phyloP scores from a whole-genome alignment of 2,113 vertebrate species.

The Anthoscopus minutus region DNA sequence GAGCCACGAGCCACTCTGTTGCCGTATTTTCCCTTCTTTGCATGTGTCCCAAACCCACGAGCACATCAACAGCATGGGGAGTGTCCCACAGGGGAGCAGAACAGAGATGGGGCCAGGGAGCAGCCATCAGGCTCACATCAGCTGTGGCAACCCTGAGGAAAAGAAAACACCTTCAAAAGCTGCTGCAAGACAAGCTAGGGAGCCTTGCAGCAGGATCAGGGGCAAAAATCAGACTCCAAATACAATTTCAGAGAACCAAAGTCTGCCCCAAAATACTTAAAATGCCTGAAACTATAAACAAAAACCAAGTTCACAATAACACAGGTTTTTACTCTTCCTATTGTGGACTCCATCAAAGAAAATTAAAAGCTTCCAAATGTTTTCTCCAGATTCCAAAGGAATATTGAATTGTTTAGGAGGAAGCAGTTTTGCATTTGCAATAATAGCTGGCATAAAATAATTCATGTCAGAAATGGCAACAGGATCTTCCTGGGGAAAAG shows the following conservation, averaged over 20 bases:
- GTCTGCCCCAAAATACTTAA: background rate
- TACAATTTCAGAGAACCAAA: background rate
- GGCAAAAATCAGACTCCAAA: background rate
- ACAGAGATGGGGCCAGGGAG: background rate
- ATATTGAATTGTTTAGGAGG: slow-evolving; percentile 1
- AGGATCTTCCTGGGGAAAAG: slow-evolving; percentile 52
- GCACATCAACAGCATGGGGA: accelerated
- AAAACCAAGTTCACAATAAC: background rate
- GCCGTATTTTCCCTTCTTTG: background rate
- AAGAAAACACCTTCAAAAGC: background rate
- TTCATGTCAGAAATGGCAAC: slow-evolving; percentile 31
- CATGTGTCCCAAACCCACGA: background rate
- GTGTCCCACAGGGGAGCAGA: background rate
- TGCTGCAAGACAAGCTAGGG: accelerated
- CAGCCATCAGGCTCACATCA: background rate
- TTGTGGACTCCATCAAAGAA: background rate
- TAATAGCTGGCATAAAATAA: slow-evolving; percentile 11
- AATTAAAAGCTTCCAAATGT: slow-evolving; percentile 19
- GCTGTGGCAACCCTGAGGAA: background rate
- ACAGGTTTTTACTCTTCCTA: background rate
- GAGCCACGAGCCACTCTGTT: background rate
- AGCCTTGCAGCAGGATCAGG: background rate
- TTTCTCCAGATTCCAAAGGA: background rate
- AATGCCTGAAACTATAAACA: background rate
- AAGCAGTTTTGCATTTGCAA: background rate